Evolutionary conservation across 2,797 vertebrate genomes (phyloP), one percentile per base, ranked within the genome.

Genomic region (Xiphorhynchus erythropygius): DNA sequence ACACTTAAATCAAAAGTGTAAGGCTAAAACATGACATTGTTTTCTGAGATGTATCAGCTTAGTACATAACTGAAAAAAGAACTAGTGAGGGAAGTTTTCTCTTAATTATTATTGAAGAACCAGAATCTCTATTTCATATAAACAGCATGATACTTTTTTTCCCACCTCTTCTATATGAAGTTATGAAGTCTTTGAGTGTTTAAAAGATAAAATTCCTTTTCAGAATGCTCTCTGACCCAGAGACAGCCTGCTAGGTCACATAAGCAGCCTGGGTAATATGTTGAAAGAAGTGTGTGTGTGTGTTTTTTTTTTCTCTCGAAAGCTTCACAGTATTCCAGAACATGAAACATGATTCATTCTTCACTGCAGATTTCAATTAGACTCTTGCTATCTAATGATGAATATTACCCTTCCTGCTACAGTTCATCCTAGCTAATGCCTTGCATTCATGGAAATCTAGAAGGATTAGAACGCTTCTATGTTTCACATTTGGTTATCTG

Each of bases 331-430:
- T 33, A 69, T 89, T 85, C 62, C 17, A 71, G 32, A 37, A 27
- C 27, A 73, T 13, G 67, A 49, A 75, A 2, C 7, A 46, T 22
- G 49, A 84, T n/a, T 84, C 60, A 70, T 93, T 92, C 50, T 73
- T 92, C 65, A 53, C 33, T 47, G 15, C 10, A 67, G 60, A 94
- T 75, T 91, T 93, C 84, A 95, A 13, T 83, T 73, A 91, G 57
- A 33, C 4, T 3, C 14, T 50, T 77, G n/a, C 27, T 75, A 44
- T 37, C 9, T 68, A 68, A 77, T 50, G 10, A 64, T 13, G 27
- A 57, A 5, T 85, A 73, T 59, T 70, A 68, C 53, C 12, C 18
- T 86, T 46, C 7, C 27, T 74, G 19, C 42, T 87, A 16, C 27
- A 39, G 60, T 83, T 74, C 28, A 56, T 30, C 37, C 27, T 73